Evolutionary conservation across 2,113 vertebrate genomes (phyloP).

Genomic region (Melanotaenia duboulayi): DNA sequence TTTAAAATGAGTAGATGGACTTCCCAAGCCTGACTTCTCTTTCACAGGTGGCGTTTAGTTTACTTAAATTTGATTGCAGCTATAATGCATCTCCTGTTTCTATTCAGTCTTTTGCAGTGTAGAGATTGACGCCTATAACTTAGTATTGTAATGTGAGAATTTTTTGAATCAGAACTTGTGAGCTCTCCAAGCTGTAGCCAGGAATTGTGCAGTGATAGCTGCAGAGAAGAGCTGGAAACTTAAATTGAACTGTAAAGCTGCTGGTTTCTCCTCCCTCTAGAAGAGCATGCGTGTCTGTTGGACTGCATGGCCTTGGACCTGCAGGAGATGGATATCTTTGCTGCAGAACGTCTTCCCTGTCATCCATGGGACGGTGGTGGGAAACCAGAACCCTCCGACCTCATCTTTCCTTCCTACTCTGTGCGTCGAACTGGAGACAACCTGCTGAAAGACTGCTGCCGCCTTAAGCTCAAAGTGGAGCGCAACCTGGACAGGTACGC

Average conservation of each 20-base stretch:
- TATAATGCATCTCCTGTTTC: too few species aligned
- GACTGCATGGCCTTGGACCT: conserved; percentile 96
- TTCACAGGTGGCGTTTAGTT: too few species aligned
- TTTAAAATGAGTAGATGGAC: too few species aligned
- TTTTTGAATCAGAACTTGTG: too few species aligned
- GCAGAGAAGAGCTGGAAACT: too few species aligned
- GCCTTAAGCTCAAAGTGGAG: conserved; percentile 92
- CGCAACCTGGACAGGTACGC: conserved; percentile 95
- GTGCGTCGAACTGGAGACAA: conserved; percentile 90
- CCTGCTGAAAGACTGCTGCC: conserved; percentile 91
- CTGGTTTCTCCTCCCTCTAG: conserved; percentile 64
- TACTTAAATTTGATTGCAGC: too few species aligned
- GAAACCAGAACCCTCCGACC: conserved; percentile 77
- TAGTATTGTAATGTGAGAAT: too few species aligned
- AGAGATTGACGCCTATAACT: too few species aligned
- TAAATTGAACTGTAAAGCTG: not conserved
- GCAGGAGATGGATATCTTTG: conserved; percentile 97
- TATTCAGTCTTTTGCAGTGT: too few species aligned
- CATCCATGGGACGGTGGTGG: conserved; percentile 70
- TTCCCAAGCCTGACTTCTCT: too few species aligned
- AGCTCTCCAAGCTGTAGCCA: too few species aligned
- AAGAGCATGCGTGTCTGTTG: conserved; percentile 90
- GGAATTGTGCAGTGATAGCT: too few species aligned
- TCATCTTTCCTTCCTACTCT: conserved; percentile 90
- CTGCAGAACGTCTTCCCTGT: conserved; percentile 85